phyloP scores from a whole-genome alignment of 2,113 vertebrate species.

The Egretta garzetta region DNA sequence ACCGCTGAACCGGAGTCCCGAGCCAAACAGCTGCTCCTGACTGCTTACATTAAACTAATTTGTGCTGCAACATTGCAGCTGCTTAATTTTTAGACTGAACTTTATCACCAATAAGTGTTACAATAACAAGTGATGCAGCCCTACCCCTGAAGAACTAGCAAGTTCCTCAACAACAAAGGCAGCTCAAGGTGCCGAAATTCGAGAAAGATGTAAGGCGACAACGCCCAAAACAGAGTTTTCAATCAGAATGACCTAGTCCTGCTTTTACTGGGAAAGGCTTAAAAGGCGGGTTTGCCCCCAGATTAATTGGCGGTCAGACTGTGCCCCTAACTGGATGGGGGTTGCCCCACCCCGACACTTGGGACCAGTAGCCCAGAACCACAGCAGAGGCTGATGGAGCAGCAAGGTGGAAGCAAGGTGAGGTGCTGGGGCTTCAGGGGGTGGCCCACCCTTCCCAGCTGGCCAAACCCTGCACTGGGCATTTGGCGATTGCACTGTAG shows the following conservation, averaged over 20 bases:
- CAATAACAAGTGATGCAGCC: constrained; percentile 81
- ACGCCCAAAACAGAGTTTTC: constrained; percentile 12
- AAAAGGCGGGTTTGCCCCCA: constrained; percentile 34
- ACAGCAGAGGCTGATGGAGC: neutral
- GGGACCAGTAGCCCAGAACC: neutral
- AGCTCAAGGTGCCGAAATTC: constrained; percentile 29
- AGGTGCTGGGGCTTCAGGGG: neutral
- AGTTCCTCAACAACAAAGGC: constrained; percentile 74
- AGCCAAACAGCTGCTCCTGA: constrained; percentile 88
- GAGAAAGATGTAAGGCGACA: constrained; percentile 41
- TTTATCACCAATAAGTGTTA: constrained; percentile 85
- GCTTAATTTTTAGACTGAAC: constrained; percentile 85
- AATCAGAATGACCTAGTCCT: neutral
- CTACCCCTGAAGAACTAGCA: constrained; percentile 74
- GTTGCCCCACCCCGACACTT: fast-evolving
- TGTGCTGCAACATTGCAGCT: constrained; percentile 87
- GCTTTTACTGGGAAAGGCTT: constrained; percentile 48
- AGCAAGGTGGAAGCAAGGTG: neutral
- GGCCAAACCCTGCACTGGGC: too few relatives aligned
- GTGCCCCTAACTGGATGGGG: fast-evolving
- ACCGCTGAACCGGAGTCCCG: constrained; percentile 73
- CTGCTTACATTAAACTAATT: constrained; percentile 89
- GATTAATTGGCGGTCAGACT: neutral
- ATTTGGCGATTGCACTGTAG: neutral
- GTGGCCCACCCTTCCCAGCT: neutral